Percentiles rank a stretch among this genome's conserved stretches.
Conservation (phyloP, 1,140 invertebrate species). For the Nasonia longicornis region DNA sequence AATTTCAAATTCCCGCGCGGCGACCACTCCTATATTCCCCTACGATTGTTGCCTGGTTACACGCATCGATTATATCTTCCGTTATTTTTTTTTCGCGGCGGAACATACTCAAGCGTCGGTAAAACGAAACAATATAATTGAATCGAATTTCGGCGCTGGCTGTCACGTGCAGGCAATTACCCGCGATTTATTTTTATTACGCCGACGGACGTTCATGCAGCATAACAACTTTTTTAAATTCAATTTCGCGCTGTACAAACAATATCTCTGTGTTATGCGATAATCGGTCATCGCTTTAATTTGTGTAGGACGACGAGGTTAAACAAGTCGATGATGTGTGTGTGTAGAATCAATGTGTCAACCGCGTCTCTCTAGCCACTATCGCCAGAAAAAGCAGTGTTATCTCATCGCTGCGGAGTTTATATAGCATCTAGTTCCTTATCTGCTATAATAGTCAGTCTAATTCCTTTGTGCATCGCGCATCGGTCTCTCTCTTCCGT, state of each 20-base stretch:
- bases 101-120: neutral
- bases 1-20: slow-evolving; percentile 22
- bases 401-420: no score
- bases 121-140: neutral
- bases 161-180: slow-evolving; percentile 23
- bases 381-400: no score
- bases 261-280: no score
- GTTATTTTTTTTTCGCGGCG: neutral
- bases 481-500: no score
- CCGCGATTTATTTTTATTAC: slow-evolving; percentile 41
- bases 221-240: slow-evolving; percentile 33
- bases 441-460: no score
- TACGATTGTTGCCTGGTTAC: neutral
- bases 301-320: slow-evolving; percentile 14
- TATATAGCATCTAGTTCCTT: no score
- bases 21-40: slow-evolving; percentile 38
- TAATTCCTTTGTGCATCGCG: neutral
- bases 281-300: no score
- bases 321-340: neutral
- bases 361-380: no score
- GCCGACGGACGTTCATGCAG: neutral
- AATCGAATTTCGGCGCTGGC: neutral
- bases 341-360: no score
- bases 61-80: neutral
- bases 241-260: no score